phyloP scores from a whole-genome alignment of 2,113 vertebrate genomes.

The Calidris pugnax region DNA sequence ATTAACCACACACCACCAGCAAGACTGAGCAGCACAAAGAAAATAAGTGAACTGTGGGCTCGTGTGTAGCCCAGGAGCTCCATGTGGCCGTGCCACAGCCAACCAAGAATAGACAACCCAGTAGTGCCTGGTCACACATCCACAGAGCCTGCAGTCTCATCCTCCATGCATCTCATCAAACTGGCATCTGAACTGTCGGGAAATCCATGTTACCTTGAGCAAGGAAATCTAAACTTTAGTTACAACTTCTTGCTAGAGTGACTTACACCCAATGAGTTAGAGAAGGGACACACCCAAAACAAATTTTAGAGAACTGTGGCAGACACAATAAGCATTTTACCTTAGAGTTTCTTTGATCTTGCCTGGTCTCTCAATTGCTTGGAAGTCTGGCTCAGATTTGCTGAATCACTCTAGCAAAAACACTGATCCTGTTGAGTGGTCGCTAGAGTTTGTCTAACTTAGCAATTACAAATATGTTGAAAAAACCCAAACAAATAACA shows the following conservation, averaged over 20 bases:
- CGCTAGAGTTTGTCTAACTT: background rate
- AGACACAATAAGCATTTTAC: background rate
- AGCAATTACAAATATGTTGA: background rate
- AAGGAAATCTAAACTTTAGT: too few relatives aligned
- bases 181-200: background rate
- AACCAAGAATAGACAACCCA: rapidly evolving
- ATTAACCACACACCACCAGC: background rate
- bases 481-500: background rate
- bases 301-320: background rate
- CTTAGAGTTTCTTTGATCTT: background rate
- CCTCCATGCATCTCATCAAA: rapidly evolving
- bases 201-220: background rate
- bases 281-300: rapidly evolving
- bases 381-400: background rate
- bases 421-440: background rate
- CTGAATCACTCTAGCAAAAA: background rate
- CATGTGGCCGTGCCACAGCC: rapidly evolving
- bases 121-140: rapidly evolving
- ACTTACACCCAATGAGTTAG: background rate
- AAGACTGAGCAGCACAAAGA: rapidly evolving
- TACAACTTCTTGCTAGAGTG: background rate
- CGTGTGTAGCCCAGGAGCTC: too few relatives aligned
- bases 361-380: background rate
- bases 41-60: background rate
- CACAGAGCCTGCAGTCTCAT: too few relatives aligned